Evolutionary conservation across 2,797 vertebrate genomes (phyloP).

Genomic region (Brachyalestes nurse): DNA sequence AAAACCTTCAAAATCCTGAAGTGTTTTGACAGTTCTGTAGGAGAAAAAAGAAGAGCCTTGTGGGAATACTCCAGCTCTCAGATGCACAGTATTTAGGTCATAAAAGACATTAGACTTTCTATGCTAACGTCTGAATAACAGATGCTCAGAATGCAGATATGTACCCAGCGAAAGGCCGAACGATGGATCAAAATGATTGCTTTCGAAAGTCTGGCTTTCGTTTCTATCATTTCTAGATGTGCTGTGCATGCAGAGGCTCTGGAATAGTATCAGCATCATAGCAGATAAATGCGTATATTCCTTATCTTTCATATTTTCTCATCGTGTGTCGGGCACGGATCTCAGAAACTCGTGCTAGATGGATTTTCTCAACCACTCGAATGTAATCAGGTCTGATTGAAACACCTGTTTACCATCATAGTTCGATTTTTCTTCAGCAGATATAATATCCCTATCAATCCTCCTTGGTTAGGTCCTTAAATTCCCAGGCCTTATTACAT

Average conservation of each 20-base stretch:
- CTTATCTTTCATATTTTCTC: neutral
- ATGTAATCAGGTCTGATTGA: neutral
- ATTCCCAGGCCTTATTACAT: no score
- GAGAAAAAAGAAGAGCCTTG: neutral
- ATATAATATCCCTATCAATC: constrained; percentile 5
- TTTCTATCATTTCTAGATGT: constrained; percentile 11
- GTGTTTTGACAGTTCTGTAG: constrained; percentile 11
- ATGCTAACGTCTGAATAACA: constrained; percentile 14
- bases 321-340: neutral
- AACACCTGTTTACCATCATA: constrained; percentile 25
- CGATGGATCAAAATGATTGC: constrained; percentile 10
- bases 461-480: neutral
- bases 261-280: neutral
- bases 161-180: neutral
- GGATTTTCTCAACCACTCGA: neutral
- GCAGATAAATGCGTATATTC: neutral
- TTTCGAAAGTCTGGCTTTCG: constrained; percentile 7
- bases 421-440: neutral
- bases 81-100: constrained; percentile 5
- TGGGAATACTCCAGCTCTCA: neutral
- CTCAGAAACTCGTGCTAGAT: neutral
- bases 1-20: constrained; percentile 10
- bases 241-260: constrained; percentile 16
- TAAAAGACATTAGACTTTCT: constrained; percentile 21
- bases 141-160: constrained; percentile 14